Base-by-base conservation (phyloP, 2,113 vertebrate genomes). In the Ceratotherium simum region DNA sequence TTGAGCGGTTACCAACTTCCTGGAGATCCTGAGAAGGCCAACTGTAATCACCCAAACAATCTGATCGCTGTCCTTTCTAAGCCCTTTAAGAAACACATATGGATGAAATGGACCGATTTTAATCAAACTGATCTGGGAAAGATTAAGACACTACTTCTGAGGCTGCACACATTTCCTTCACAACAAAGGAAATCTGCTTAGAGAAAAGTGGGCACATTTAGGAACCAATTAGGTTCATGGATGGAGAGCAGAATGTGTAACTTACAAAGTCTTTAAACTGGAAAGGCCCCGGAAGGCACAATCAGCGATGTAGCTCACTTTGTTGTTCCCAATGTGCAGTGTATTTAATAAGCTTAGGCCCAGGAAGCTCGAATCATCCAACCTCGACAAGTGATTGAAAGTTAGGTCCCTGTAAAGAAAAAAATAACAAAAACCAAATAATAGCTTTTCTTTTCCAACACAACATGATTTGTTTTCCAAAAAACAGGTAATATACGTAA, bases 351-450 rank as follows among this genome's bases (percentile, higher is more conserved):
- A 95, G 3, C 98, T 99, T 96, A 99, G 99, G 93, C 99, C 99
- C 39, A 99, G 94, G 36, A 99, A 99, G 98, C 99, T 99, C 72
- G 99, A 99, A 91, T 99, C 99, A 73, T 99, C 99, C 97, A 99
- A 98, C 78, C 99, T 99, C 10, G 99, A 98, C 98, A 99, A 98
- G 51, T 99, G 99, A 98, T 99, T 99, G 98, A 99, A 99, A 10
- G 99, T 99, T 96, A 99, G 99, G 98, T 99, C 99, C 87, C 99
- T 99, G 98, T 8, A 97, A 96, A 97, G 96, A 92, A 76, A 98
- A 98, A 79, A 25, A 1, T 0, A 5, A 51, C 46, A 96, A 83
- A 58, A 89, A 82, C 80, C 11, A 67, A 89, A 81, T 13, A 27
- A 51, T 33, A 67, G 46, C 25, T 17, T 96, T 92, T 91, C 95